These are phyloP conservation scores for Carduelis carduelis DNA, from an alignment of 2,797 vertebrate genomes.

Conservation along the genomic window DNA sequence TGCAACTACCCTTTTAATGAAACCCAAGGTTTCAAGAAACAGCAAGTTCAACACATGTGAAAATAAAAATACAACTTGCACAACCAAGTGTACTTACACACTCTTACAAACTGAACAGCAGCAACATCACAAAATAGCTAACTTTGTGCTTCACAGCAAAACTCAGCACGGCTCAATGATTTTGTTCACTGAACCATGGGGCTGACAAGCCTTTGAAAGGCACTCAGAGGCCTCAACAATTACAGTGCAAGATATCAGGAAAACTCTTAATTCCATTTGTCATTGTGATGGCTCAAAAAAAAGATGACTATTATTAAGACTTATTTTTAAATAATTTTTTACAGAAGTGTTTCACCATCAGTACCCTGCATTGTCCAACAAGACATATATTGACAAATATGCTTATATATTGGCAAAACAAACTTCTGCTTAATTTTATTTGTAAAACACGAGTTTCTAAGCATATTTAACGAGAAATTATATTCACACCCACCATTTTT, in stretches of 20 bases:
- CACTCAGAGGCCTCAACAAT: not conserved
- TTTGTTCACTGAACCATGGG: not conserved
- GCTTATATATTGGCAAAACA: not conserved
- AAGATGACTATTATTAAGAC: not conserved
- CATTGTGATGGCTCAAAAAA: not conserved
- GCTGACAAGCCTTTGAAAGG: not conserved
- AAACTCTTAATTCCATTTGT: not conserved
- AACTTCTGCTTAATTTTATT: not conserved
- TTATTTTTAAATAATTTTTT: not conserved
- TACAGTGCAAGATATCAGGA: not conserved
- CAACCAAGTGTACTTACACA: not conserved
- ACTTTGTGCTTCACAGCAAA: slow-evolving; percentile 40
- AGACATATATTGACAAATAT: not conserved
- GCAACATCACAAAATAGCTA: not conserved
- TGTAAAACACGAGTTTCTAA: not conserved
- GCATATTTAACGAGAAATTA: slow-evolving; percentile 17
- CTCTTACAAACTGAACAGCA: not conserved
- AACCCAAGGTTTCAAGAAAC: not conserved
- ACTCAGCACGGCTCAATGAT: not conserved
- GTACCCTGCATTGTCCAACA: not conserved
- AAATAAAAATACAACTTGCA: not conserved
- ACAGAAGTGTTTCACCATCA: not conserved
- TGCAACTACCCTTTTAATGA: not conserved
- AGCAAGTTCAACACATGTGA: not conserved
- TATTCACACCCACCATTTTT: not conserved